phyloP scores from a whole-genome alignment of 1,140 invertebrate genomes.

The Eulimnadia texana region DNA sequence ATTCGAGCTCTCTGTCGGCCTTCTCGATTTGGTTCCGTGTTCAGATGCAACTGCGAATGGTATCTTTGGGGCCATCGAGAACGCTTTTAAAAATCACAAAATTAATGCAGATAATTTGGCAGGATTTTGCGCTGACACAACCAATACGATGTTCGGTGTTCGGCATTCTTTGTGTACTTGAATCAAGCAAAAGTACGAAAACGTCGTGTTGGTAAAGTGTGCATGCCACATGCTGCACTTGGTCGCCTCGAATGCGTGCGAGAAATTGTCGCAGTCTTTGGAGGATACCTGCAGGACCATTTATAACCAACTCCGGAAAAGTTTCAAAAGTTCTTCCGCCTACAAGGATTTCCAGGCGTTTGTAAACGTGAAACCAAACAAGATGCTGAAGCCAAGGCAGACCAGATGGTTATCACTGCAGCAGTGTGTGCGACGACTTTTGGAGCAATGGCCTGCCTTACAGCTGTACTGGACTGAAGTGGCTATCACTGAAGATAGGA shows the following conservation, averaged over 20 bases:
- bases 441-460: slow-evolving; percentile 27
- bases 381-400: slow-evolving; percentile 26
- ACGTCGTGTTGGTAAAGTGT: slow-evolving; percentile 25
- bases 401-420: slow-evolving; percentile 29
- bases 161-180: not conserved
- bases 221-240: slow-evolving; percentile 26
- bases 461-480: slow-evolving; percentile 25
- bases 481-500: slow-evolving; percentile 25
- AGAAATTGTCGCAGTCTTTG: slow-evolving; percentile 22
- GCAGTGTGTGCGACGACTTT: slow-evolving; percentile 25
- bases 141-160: not conserved
- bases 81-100: not conserved
- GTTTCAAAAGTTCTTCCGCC: slow-evolving; percentile 21
- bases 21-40: not conserved
- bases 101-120: not conserved
- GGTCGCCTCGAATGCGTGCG: slow-evolving; percentile 23
- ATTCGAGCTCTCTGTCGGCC: not conserved
- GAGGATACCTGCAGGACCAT: slow-evolving; percentile 24
- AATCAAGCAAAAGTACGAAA: slow-evolving; percentile 9
- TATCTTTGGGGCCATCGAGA: not conserved
- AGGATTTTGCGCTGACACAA: not conserved
- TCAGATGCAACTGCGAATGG: not conserved
- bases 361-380: slow-evolving; percentile 23
- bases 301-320: slow-evolving; percentile 26
- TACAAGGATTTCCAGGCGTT: slow-evolving; percentile 26